Evolutionary conservation across 2,888 invertebrate genomes (phyloP).

Genomic region (Serrognathus titanus): DNA sequence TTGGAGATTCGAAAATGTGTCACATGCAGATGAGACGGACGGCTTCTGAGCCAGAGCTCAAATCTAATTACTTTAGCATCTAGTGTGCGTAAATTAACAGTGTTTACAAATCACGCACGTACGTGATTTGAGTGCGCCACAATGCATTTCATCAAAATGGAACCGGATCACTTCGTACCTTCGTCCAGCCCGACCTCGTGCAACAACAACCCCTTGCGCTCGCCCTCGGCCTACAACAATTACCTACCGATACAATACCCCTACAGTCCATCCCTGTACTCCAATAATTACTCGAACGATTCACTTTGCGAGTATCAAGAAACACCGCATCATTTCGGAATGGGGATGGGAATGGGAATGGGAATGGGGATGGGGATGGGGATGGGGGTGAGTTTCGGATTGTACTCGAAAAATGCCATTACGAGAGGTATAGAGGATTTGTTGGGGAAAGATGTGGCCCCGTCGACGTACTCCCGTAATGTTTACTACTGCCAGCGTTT

Average conservation of each 20-base stretch:
- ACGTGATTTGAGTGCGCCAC: background rate
- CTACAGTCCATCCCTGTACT: conserved; percentile 13
- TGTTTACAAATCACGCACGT: background rate
- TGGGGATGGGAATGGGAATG: conserved; percentile 10
- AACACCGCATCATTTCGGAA: background rate
- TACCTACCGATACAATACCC: conserved; percentile 9
- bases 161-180: conserved; percentile 26
- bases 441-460: background rate
- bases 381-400: background rate
- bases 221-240: conserved; percentile 13
- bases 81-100: background rate
- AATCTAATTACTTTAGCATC: conserved; percentile 30
- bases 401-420: conserved; percentile 13
- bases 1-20: conserved; percentile 33
- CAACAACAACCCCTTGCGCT: conserved; percentile 6
- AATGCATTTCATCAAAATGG: conserved; percentile 32
- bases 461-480: background rate
- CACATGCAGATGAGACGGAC: conserved; percentile 32
- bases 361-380: conserved; percentile 12
- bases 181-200: conserved; percentile 19
- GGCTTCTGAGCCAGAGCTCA: conserved; percentile 21
- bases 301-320: conserved; percentile 13
- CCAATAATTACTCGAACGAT: conserved; percentile 12
- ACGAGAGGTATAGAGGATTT: conserved; percentile 15
- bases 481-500: background rate